Evolutionary conservation across 1,140 invertebrate species (phyloP), one percentile per base, ranked within the genome.

Genomic region (Reticulitermes speratus): DNA sequence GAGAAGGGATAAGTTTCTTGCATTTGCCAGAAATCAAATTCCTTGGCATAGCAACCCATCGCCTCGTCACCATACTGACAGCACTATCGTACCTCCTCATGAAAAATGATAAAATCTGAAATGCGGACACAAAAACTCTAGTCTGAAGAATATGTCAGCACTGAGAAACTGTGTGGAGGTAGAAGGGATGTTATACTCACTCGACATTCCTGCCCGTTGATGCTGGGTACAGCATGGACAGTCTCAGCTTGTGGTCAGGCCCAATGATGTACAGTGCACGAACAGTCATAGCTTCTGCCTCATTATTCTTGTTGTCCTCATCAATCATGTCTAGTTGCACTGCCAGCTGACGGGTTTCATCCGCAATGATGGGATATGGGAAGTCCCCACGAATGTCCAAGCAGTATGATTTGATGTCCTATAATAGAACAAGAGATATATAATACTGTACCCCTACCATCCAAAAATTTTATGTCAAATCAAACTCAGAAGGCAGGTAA

Each of bases 151-250:
- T 48, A 48, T 48, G 45, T 48, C 14, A 48, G 14, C 14, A 16
- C 45, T 48, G 9, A 38, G 38, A 48, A 48, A 11, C 45, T 12
- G 14, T 48, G 45, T 48, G 9, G 9, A 48, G 45, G 45, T 16
- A 48, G 14, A 48, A 48, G 14, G 9, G 45, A 48, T 48, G 32
- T 30, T 85, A 85, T 85, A 94, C 95, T 94, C 91, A 98, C 97
- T 96, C 95, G 88, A 98, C 97, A 91, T 98, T 98, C 87, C 97
- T 94, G 65, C 97, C 97, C 82, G 96, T 97, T 25, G 96, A 98
- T 30, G 96, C 95, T 65, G 97, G 97, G 92, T 99, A 99, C 69
- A 97, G 93, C 93, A 98, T 97, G 14, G 96, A 95, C 14, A 98
- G 91, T 88, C 97, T 95, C 75, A 98, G 90, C 89, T 95, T 96